Evolutionary conservation across 2,888 invertebrate species (phyloP), one percentile per base, ranked within the genome.

Genomic region (Hylaea fasciaria): DNA sequence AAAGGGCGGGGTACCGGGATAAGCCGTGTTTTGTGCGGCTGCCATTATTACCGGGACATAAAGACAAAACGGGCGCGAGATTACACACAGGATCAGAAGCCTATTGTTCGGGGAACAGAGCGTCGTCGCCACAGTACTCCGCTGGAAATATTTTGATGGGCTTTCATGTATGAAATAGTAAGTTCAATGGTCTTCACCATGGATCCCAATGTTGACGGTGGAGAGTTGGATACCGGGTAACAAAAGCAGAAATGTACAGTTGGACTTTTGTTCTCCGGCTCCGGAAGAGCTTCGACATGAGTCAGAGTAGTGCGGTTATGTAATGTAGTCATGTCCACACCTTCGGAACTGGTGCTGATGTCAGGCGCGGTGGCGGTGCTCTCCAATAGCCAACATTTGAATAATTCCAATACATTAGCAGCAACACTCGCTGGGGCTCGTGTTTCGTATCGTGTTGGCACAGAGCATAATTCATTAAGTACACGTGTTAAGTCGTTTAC

Each of bases 271-370:
- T 61, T 46, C 13, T 0, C 29, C 41, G 41, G 37, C 10, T 50
- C 52, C 40, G 66, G 66, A 68, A 71, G 55, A 65, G 52, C 59
- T 64, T 65, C 61, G 60, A 67, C 52, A 77, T 78, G 79, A 78
- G 69, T 76, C 74, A 73, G 71, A 77, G 74, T 76, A 74, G 83
- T 86, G 83, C 80, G 78, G 66, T 69, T 73, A 74, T 76, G 74
- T 78, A 70, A 71, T 72, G 71, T 22, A 2, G 22, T 2, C 72
- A 51, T 54, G 75, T 78, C 82, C 83, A 81, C 83, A 76, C 79
- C 81, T 76, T 70, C 63, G 53, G 70, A 62, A 64, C 68, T 69
- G 68, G 78, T 76, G 79, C 78, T 77, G 75, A 78, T 80, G 80
- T 78, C 81, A 76, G 60, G 74, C 68, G 75, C 66, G 61, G 78